Percentiles rank a stretch among this genome's conserved stretches.
phyloP scores from a whole-genome alignment of 1,140 invertebrate species.

The Diabrotica virgifera region DNA sequence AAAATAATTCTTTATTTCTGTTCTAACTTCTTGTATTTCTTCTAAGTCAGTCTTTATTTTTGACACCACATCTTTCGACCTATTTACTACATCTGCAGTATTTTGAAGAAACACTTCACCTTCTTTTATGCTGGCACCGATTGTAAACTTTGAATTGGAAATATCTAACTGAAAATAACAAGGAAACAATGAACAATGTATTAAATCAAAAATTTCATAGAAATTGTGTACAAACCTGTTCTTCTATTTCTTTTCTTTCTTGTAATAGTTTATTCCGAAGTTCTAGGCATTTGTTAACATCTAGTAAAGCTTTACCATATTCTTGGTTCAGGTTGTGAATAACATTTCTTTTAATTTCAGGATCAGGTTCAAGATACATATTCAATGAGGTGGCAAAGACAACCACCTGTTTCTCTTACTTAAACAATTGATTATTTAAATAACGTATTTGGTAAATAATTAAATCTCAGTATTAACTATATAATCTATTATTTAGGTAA shows the following conservation, averaged over 20 bases:
- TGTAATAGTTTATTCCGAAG: slow-evolving; percentile 46
- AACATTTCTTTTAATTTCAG: slow-evolving; percentile 17
- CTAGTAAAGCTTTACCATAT: slow-evolving; percentile 50
- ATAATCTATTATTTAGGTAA: too few species aligned
- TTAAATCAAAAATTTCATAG: background rate
- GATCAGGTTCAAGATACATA: background rate
- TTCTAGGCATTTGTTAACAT: slow-evolving; percentile 46
- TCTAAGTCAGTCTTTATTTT: slow-evolving; percentile 53
- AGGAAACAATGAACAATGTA: slow-evolving; percentile 1
- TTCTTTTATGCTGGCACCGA: slow-evolving; percentile 55
- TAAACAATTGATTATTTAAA: too few species aligned
- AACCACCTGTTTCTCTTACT: background rate
- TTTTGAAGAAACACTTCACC: slow-evolving; percentile 51
- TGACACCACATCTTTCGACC: slow-evolving; percentile 49
- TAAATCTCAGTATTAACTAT: too few species aligned
- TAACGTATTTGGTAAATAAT: too few species aligned
- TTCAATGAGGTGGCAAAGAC: slow-evolving; percentile 5
- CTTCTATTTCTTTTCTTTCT: slow-evolving; percentile 51
- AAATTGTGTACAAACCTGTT: slow-evolving; percentile 48
- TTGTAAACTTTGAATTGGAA: slow-evolving; percentile 56
- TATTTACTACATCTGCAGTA: slow-evolving; percentile 17
- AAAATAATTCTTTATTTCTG: slow-evolving; percentile 48
- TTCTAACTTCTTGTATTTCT: slow-evolving; percentile 49
- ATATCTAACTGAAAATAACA: slow-evolving; percentile 53
- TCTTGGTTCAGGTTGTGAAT: slow-evolving; percentile 23